Evolutionary conservation across 2,113 vertebrate genomes (phyloP).

Genomic region (Penelope pileata): DNA sequence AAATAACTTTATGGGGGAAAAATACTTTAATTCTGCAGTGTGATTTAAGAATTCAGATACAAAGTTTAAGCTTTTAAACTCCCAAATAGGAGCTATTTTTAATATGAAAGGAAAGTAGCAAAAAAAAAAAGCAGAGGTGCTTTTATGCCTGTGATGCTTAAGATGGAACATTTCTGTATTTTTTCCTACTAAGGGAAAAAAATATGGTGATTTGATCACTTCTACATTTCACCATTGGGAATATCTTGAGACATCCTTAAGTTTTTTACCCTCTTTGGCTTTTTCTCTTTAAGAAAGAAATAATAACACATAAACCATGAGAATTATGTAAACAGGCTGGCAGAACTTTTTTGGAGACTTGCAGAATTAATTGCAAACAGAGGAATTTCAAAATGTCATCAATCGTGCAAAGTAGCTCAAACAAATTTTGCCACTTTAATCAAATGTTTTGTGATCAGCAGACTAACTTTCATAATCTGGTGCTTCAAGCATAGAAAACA

Average conservation of each 20-base stretch:
- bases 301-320: neutral
- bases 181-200: constrained; percentile 5
- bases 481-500: neutral
- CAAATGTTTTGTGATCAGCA: constrained; percentile 30
- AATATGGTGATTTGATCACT: neutral
- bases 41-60: constrained; percentile 5
- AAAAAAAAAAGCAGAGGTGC: neutral
- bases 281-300: too few relatives aligned
- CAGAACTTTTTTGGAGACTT: constrained; percentile 42
- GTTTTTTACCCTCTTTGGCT: neutral
- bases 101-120: constrained; percentile 3
- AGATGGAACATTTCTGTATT: neutral
- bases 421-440: neutral
- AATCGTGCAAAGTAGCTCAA: neutral
- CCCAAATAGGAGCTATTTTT: neutral
- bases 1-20: neutral
- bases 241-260: neutral
- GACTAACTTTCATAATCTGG: neutral
- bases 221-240: constrained; percentile 18
- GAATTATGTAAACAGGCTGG: constrained; percentile 10
- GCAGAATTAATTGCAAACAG: neutral
- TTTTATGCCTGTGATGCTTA: constrained; percentile 7
- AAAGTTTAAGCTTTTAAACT: neutral
- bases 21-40: constrained; percentile 36
- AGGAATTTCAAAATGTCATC: constrained; percentile 53